phyloP scores from a whole-genome alignment of 2,888 invertebrate species.

The Rhingia rostrata region DNA sequence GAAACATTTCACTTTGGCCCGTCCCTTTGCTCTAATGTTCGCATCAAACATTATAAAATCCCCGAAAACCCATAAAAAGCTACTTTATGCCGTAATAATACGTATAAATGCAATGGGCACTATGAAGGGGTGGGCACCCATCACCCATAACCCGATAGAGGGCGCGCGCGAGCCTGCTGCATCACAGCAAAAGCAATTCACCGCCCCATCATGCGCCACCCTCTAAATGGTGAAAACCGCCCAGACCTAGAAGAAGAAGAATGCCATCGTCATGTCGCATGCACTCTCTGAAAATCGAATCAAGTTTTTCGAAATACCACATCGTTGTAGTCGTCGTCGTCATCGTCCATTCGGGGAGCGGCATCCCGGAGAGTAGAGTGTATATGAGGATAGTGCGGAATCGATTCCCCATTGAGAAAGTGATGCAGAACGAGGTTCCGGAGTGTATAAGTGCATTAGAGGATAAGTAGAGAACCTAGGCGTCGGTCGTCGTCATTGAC shows the following conservation, averaged over 20 bases:
- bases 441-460: constrained; percentile 67
- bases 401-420: constrained; percentile 68
- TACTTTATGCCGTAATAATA: constrained; percentile 73
- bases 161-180: constrained; percentile 44
- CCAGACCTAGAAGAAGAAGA: constrained; percentile 11
- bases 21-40: constrained; percentile 59
- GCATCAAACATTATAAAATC: constrained; percentile 73
- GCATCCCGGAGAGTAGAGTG: too few species aligned
- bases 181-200: constrained; percentile 61
- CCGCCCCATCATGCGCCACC: constrained; percentile 50
- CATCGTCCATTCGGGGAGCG: constrained; percentile 1
- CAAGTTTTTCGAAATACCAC: constrained; percentile 50
- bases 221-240: constrained; percentile 29
- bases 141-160: constrained; percentile 37
- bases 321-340: constrained; percentile 36
- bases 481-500: constrained; percentile 19
- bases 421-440: constrained; percentile 43
- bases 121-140: constrained; percentile 5
- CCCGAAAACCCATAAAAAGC: constrained; percentile 71
- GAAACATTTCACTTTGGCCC: constrained; percentile 70
- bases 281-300: constrained; percentile 65
- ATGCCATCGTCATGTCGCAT: constrained; percentile 42
- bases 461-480: constrained; percentile 66
- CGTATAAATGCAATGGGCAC: constrained; percentile 67
- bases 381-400: constrained; percentile 31